phyloP scores from a whole-genome alignment of 2,888 invertebrate genomes.

The Diarsia mendica region DNA sequence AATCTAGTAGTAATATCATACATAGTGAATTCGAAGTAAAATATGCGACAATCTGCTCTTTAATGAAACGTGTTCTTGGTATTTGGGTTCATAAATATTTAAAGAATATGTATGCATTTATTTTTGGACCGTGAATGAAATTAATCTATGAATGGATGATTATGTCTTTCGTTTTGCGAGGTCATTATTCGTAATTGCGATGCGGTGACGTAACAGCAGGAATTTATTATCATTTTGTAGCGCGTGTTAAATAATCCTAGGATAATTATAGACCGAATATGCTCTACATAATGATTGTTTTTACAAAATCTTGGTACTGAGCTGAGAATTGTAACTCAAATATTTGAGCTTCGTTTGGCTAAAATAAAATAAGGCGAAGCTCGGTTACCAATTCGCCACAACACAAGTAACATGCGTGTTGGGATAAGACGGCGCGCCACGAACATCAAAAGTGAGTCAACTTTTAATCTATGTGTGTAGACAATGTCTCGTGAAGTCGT shows the following conservation, averaged over 20 bases:
- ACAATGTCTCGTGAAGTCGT: too few species aligned
- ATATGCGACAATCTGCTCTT: conserved; percentile 15
- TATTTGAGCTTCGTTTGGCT: not conserved
- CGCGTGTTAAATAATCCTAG: not conserved
- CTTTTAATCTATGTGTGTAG: too few species aligned
- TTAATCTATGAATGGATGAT: conserved; percentile 27
- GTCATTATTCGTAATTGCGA: not conserved
- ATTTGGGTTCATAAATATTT: conserved; percentile 34
- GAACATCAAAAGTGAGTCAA: too few species aligned
- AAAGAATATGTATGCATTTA: not conserved
- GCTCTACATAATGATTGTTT: too few species aligned
- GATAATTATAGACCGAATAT: not conserved
- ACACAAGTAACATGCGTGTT: not conserved
- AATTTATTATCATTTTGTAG: not conserved
- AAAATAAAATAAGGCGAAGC: not conserved
- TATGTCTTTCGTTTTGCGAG: not conserved
- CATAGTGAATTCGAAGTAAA: not conserved
- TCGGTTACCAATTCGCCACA: not conserved
- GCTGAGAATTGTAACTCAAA: not conserved
- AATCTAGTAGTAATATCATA: conserved; percentile 27
- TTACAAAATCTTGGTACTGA: not conserved
- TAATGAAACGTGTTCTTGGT: conserved; percentile 24
- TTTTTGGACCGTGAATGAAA: conserved; percentile 38
- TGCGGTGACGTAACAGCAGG: not conserved
- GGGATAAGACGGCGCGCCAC: too few species aligned